A percentile compares a stretch with the other conserved stretches of the same genome.
phyloP scores from a whole-genome alignment of 2,113 vertebrate species.

The Loxodonta africana region DNA sequence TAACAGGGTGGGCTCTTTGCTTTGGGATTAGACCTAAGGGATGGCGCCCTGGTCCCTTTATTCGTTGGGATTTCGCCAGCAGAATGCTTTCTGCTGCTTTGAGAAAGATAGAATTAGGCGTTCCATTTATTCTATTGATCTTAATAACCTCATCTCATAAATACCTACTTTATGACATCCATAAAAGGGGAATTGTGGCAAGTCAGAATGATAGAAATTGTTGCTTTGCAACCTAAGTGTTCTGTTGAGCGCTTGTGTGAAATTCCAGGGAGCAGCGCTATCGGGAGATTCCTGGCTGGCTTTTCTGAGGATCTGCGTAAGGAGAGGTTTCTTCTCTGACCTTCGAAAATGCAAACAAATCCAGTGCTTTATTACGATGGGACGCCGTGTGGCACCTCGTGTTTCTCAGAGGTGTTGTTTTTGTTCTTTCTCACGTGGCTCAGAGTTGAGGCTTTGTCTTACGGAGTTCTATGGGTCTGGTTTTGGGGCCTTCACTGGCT shows the following conservation, averaged over 20 bases:
- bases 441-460: not conserved
- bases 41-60: constrained; percentile 85
- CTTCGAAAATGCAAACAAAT: not conserved
- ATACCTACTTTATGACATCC: constrained; percentile 88
- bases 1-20: constrained; percentile 88
- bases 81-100: constrained; percentile 84
- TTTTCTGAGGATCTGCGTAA: constrained; percentile 79
- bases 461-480: accelerated
- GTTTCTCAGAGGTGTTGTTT: accelerated
- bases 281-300: constrained; percentile 74
- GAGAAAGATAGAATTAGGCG: constrained; percentile 88
- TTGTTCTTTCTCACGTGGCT: accelerated
- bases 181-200: constrained; percentile 85
- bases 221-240: constrained; percentile 84
- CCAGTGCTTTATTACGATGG: accelerated
- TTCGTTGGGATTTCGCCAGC: constrained; percentile 78
- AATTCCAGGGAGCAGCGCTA: constrained; percentile 69
- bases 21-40: constrained; percentile 89
- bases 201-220: constrained; percentile 85
- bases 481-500: not conserved
- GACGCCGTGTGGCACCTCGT: accelerated
- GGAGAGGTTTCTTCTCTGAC: not conserved
- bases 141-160: constrained; percentile 89
- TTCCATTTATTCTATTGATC: constrained; percentile 89
- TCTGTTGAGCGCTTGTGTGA: constrained; percentile 79